Percentiles rank a stretch among this genome's conserved stretches.
Evolutionary conservation across 2,113 vertebrate genomes (phyloP).

Genomic region (Chaetura pelagica): DNA sequence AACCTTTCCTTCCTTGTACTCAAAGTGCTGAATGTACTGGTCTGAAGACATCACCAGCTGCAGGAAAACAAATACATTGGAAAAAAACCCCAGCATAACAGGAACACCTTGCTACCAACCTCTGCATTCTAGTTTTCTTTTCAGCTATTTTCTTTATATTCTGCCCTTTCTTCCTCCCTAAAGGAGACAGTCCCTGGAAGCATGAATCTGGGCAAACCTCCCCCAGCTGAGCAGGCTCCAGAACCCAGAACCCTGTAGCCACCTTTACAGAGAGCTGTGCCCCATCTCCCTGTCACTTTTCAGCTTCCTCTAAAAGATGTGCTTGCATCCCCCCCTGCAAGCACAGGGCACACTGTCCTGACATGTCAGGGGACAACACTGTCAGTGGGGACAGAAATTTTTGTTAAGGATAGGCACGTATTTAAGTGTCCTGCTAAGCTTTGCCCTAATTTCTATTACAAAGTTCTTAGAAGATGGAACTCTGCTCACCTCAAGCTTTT

Average conservation of each 20-base stretch:
- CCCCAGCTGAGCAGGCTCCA: accelerated
- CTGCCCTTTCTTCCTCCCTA: not conserved
- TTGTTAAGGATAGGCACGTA: accelerated
- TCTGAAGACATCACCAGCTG: slow-evolving; percentile 72
- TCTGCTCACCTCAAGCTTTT: not conserved
- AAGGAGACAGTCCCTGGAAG: not conserved
- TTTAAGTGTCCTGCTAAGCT: not conserved
- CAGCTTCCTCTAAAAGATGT: not conserved
- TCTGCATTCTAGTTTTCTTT: not conserved
- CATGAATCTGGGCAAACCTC: not conserved
- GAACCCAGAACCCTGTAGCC: not conserved
- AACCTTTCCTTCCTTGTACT: slow-evolving; percentile 70
- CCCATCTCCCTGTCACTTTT: not conserved
- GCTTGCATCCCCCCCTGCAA: not conserved
- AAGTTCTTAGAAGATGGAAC: not conserved
- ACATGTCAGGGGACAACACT: accelerated
- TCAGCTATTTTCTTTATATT: not conserved
- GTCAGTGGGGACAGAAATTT: not conserved
- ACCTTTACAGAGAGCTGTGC: not conserved
- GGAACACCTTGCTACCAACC: not conserved
- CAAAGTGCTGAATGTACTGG: slow-evolving; percentile 74
- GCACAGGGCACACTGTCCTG: not conserved
- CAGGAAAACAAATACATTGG: not conserved
- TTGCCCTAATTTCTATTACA: not conserved
- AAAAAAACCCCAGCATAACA: not conserved